phyloP scores from a whole-genome alignment of 2,888 invertebrate genomes.

The Drosophila antonietae region DNA sequence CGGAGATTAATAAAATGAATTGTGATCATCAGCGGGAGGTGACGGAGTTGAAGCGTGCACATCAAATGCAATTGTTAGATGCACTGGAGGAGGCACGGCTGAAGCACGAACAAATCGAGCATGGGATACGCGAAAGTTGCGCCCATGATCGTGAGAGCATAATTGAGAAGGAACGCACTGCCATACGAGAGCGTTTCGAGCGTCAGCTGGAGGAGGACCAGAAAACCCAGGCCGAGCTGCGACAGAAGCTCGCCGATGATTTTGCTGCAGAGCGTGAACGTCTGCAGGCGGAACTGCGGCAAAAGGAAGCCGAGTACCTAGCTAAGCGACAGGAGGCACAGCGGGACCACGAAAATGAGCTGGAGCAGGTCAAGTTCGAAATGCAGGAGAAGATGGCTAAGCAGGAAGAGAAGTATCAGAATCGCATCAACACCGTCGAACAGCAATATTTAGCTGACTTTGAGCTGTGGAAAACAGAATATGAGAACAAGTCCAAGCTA shows the following conservation, averaged over 20 bases:
- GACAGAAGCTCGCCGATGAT: conserved; percentile 85
- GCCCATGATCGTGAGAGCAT: conserved; percentile 88
- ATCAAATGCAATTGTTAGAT: conserved; percentile 89
- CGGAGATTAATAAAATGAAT: conserved; percentile 92
- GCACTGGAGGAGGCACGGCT: conserved; percentile 88
- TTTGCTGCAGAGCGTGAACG: conserved; percentile 85
- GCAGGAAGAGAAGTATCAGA: conserved; percentile 85
- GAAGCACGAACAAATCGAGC: conserved; percentile 87
- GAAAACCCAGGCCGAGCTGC: conserved; percentile 86
- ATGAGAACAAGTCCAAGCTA: conserved; percentile 84
- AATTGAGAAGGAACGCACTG: conserved; percentile 87
- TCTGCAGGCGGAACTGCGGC: conserved; percentile 83
- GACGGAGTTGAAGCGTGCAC: conserved; percentile 85
- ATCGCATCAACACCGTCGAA: conserved; percentile 86
- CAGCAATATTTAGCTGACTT: conserved; percentile 88
- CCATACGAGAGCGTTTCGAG: conserved; percentile 86
- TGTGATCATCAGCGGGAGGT: conserved; percentile 89
- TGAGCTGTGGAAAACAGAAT: conserved; percentile 87
- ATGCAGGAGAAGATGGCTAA: conserved; percentile 86
- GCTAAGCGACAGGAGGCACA: conserved; percentile 83
- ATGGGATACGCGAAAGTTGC: conserved; percentile 87
- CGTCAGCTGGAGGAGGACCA: conserved; percentile 86
- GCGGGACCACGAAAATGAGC: conserved; percentile 85
- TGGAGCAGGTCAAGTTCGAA: conserved; percentile 85
- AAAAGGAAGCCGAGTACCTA: conserved; percentile 85